Evolutionary conservation across 1,140 invertebrate genomes (phyloP).

Genomic region (Magallana ariakensis): DNA sequence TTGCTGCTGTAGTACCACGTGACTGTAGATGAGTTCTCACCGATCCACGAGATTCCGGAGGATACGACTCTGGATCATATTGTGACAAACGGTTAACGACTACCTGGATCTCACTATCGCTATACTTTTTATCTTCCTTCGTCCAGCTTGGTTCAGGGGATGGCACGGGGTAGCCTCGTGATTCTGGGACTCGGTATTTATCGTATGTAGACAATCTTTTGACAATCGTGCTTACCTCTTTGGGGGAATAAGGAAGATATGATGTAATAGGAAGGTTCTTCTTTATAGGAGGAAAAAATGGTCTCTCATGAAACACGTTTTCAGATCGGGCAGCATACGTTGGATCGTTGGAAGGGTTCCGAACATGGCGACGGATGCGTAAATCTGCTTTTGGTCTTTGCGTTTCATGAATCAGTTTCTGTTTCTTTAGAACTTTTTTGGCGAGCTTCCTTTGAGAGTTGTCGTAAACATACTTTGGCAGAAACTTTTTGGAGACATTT

Average conservation of each 20-base stretch:
- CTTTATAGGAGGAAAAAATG: background rate
- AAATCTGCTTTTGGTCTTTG: slow-evolving; percentile 1
- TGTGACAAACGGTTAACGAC: slow-evolving; percentile 20
- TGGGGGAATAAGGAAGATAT: slow-evolving; percentile 1
- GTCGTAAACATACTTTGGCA: slow-evolving; percentile 17
- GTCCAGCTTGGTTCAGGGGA: slow-evolving; percentile 3
- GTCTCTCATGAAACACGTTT: slow-evolving; percentile 25
- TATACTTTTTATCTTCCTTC: background rate
- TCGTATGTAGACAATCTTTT: slow-evolving; percentile 15
- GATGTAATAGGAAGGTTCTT: slow-evolving; percentile 2
- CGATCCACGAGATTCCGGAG: slow-evolving; percentile 14
- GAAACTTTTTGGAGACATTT: slow-evolving; percentile 26
- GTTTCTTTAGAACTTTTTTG: slow-evolving; percentile 9
- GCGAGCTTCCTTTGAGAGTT: slow-evolving; percentile 2
- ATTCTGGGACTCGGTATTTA: slow-evolving; percentile 11
- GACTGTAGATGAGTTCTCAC: slow-evolving; percentile 7
- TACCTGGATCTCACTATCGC: background rate
- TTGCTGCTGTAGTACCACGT: slow-evolving; percentile 23
- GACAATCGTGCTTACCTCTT: slow-evolving; percentile 2
- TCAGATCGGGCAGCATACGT: slow-evolving; percentile 2
- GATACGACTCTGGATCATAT: slow-evolving; percentile 5
- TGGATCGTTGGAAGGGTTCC: slow-evolving; percentile 13
- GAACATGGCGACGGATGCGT: slow-evolving; percentile 6
- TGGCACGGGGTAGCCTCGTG: background rate
- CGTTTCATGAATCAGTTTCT: slow-evolving; percentile 7